Percentiles rank a stretch among this genome's conserved stretches.
Conservation (phyloP, 2,797 vertebrate species). For the Enteromius viviparus region DNA sequence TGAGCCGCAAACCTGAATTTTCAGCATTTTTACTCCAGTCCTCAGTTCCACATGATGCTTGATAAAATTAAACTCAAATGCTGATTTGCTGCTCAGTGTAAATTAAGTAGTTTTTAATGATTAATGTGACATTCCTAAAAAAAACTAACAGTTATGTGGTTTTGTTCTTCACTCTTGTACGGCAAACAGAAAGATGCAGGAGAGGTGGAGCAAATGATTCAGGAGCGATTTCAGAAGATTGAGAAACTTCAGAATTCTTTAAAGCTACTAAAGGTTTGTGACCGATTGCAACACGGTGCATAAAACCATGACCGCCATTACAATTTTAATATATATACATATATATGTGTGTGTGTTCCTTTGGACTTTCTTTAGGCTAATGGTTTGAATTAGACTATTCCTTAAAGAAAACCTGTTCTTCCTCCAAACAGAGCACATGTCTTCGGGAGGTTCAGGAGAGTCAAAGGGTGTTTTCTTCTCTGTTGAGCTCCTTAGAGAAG, state of each 20-base stretch:
- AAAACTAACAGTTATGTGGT: background rate
- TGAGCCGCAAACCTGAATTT: background rate
- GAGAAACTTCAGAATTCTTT: slow-evolving; percentile 74
- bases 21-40: background rate
- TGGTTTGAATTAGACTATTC: background rate
- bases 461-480: slow-evolving; percentile 74
- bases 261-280: slow-evolving; percentile 71
- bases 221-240: slow-evolving; percentile 75
- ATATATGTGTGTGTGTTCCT: too few relatives aligned
- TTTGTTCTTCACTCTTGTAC: background rate
- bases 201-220: slow-evolving; percentile 74
- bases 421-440: slow-evolving; percentile 70
- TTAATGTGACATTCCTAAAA: background rate
- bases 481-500: slow-evolving; percentile 75
- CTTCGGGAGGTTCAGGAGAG: slow-evolving; percentile 78
- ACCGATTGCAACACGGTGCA: background rate
- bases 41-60: background rate
- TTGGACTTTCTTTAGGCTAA: too few relatives aligned
- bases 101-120: background rate
- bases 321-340: background rate
- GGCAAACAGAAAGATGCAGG: slow-evolving; percentile 52
- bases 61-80: background rate
- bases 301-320: background rate
- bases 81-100: background rate
- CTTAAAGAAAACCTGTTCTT: slow-evolving; percentile 8